phyloP scores from a whole-genome alignment of 2,888 invertebrate genomes.

The Stenolophus ochropezus region DNA sequence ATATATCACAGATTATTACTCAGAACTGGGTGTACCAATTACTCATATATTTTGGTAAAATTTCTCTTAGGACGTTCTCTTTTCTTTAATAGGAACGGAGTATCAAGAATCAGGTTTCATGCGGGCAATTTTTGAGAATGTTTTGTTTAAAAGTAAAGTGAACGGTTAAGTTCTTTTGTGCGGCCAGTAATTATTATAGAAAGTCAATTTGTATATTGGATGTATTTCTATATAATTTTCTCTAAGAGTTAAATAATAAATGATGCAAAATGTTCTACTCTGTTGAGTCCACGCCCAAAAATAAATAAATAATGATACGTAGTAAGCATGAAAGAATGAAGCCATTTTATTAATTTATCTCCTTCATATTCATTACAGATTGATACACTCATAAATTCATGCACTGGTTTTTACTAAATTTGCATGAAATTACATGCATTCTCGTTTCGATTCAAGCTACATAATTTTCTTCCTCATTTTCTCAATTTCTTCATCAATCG shows the following conservation, averaged over 20 bases:
- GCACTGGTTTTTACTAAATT: neutral
- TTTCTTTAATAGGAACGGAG: too few relatives aligned
- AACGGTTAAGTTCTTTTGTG: too few relatives aligned
- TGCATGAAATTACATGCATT: conserved; percentile 1
- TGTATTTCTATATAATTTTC: neutral
- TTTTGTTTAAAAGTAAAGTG: too few relatives aligned
- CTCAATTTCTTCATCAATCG: conserved; percentile 14
- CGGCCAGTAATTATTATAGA: too few relatives aligned
- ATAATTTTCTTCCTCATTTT: neutral
- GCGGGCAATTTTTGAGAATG: too few relatives aligned
- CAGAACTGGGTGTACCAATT: too few relatives aligned
- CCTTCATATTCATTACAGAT: neutral
- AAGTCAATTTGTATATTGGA: too few relatives aligned
- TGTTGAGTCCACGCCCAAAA: neutral
- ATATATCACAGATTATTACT: too few relatives aligned
- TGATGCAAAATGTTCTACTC: neutral
- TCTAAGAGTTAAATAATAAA: neutral
- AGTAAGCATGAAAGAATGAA: neutral
- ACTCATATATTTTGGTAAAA: too few relatives aligned
- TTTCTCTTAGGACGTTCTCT: too few relatives aligned
- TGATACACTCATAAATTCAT: neutral
- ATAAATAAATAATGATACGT: neutral
- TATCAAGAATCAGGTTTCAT: too few relatives aligned
- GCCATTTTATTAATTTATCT: neutral
- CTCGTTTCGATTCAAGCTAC: neutral